Base-by-base conservation (phyloP, 2,888 invertebrate genomes). In the Dexiosoma caninum region DNA sequence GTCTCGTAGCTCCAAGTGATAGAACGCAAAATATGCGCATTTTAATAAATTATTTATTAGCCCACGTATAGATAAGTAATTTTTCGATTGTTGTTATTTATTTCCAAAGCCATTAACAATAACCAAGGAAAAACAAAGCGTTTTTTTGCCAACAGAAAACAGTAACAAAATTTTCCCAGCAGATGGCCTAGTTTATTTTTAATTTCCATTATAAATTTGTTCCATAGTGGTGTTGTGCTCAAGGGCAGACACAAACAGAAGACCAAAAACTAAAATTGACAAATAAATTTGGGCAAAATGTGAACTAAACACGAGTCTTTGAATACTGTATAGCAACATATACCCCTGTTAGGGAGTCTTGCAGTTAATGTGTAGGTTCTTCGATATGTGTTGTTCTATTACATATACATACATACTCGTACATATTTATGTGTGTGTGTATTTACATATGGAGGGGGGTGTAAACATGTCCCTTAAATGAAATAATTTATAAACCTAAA, bases 101-200 rank as follows among this genome's bases (percentile, higher is more conserved):
- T 62, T 49, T 67, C 49, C 37, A 59, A 49, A 75, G 66, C 55
- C 49, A 59, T 75, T 66, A 76, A 67, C 44, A 40, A 32, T 8
- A 27, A 16, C 5, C 9, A 32, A 3, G 27, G 6, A 27, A 27
- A 27, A 27, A 27, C 27, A 27, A 19, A 27, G n/a, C 0, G 21
- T 5, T 44, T 59, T 16, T 59, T 23, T 12, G 57, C 32, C 46
- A 62, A 35, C 30, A 62, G 69, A 60, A 62, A 60, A 46, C 14
- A 69, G n/a, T 42, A 53, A 60, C 42, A 46, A 62, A 60, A 53
- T 62, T 6, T 5, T 27, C 40, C 69, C 60, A 76, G 49, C 79
- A 81, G 79, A 77, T 81, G 83, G 77, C 81, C 83, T 79, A 82
- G 69, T 81, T 75, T 75, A 49, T 75, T 66, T 66, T 59, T 57